phyloP scores from a whole-genome alignment of 2,113 vertebrate species.

The Neogale vison region DNA sequence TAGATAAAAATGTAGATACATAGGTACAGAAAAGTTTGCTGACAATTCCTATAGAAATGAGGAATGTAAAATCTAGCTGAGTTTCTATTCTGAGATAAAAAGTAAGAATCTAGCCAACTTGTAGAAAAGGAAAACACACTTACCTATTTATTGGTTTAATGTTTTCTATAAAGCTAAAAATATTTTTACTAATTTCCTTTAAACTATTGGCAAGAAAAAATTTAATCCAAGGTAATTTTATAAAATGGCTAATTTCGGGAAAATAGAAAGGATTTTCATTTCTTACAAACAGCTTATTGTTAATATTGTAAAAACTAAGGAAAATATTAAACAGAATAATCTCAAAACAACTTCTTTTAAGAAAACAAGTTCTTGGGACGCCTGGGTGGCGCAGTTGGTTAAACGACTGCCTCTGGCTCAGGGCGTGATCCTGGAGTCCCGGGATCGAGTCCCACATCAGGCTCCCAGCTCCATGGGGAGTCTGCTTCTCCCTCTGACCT shows the following conservation, averaged over 20 bases:
- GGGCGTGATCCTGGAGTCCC: no score
- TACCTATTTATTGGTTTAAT: not conserved
- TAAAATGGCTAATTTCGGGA: not conserved
- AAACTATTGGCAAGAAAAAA: slow-evolving; percentile 1
- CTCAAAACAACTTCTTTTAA: not conserved
- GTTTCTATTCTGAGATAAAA: not conserved
- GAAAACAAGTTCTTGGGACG: slow-evolving; percentile 4
- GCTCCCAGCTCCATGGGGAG: no score
- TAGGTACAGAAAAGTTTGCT: not conserved
- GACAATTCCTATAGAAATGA: not conserved
- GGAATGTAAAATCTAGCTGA: slow-evolving; percentile 1
- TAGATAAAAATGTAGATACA: not conserved
- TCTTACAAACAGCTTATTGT: not conserved
- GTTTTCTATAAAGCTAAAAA: slow-evolving; percentile 9
- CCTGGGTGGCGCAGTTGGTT: no score
- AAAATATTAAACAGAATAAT: slow-evolving; percentile 5
- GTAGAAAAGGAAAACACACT: not conserved
- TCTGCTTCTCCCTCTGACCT: no score
- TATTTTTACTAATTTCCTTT: not conserved
- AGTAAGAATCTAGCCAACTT: not conserved
- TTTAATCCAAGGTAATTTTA: not conserved
- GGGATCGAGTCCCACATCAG: no score
- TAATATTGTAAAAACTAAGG: not conserved
- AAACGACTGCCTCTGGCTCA: no score
- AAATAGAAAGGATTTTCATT: not conserved